Evolutionary conservation across 2,888 invertebrate species (phyloP), one percentile per base, ranked within the genome.

Genomic region (Synanthedon myopaeformis): DNA sequence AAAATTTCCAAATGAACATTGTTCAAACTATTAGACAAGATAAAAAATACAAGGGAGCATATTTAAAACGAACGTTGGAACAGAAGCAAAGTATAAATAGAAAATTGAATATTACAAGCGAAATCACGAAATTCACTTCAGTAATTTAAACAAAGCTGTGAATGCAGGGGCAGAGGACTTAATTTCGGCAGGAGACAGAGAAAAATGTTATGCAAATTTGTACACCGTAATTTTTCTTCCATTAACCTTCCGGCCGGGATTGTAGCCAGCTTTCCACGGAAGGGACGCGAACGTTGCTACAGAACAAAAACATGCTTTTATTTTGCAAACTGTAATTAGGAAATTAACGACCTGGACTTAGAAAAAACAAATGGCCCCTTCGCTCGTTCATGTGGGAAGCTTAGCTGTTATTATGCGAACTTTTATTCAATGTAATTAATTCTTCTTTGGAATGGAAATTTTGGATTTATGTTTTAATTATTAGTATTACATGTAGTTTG

Each of bases 131-230:
- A 75, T 79, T 78, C 73, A 74, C 76, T 77, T 69, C 66, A 70
- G 76, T 82, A 79, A 82, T 82, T 82, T 81, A 79, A 84, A 84
- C 78, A 82, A 81, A 77, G 76, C 75, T 74, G 76, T 74, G 67
- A 73, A 79, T 77, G 73, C 74, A 73, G 73, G 69, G 72, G 67
- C 71, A 66, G 69, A 74, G 67, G 74, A 77, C 83, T 82, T 83
- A 82, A 85, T 84, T 84, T 84, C 65, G 75, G 76, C 65, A 62
- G 66, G 66, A 80, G 76, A 76, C 75, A 76, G 76, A 73, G 76
- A 82, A 82, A 85, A 85, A 82, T 81, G 80, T 77, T 82, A 86
- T 85, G 86, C 76, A 87, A 87, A 87, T 86, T 87, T 83, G 83
- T 84, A 85, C 84, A 82, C 70, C 74, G 79, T 84, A 81, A 84